A percentile compares a stretch with the other conserved stretches of the same genome.
phyloP scores from a whole-genome alignment of 2,888 invertebrate species.

The Halocaridina rubra region DNA sequence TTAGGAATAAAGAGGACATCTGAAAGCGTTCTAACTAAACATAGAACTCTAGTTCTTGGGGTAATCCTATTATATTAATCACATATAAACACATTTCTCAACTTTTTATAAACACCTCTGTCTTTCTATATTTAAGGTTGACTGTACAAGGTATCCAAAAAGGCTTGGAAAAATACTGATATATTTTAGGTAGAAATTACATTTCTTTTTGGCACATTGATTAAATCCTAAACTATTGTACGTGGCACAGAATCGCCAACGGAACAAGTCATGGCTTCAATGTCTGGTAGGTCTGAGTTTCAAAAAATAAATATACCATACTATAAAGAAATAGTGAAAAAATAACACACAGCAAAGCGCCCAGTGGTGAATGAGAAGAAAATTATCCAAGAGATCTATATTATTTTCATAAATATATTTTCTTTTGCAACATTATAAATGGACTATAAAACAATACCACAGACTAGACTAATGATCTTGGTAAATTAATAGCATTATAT shows the following conservation, averaged over 20 bases:
- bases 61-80: neutral
- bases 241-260: neutral
- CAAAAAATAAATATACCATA: no score
- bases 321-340: neutral
- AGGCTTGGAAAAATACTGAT: slow-evolving; percentile 31
- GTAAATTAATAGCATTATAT: no score
- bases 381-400: neutral
- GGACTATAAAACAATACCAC: no score
- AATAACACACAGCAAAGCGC: neutral
- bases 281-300: no score
- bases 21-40: slow-evolving; percentile 18
- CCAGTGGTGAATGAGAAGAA: neutral
- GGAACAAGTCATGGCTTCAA: neutral
- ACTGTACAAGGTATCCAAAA: slow-evolving; percentile 7
- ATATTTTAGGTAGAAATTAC: slow-evolving; percentile 36
- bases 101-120: neutral
- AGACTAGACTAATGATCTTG: no score
- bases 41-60: neutral
- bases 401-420: neutral
- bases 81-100: slow-evolving; percentile 17
- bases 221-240: slow-evolving; percentile 4
- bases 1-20: slow-evolving; percentile 23
- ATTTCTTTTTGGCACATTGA: slow-evolving; percentile 36
- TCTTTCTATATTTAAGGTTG: neutral
- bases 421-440: neutral